These are phyloP conservation scores for Deroptyus accipitrinus DNA, from an alignment of 2,113 vertebrate species.

Conservation along the genomic window DNA sequence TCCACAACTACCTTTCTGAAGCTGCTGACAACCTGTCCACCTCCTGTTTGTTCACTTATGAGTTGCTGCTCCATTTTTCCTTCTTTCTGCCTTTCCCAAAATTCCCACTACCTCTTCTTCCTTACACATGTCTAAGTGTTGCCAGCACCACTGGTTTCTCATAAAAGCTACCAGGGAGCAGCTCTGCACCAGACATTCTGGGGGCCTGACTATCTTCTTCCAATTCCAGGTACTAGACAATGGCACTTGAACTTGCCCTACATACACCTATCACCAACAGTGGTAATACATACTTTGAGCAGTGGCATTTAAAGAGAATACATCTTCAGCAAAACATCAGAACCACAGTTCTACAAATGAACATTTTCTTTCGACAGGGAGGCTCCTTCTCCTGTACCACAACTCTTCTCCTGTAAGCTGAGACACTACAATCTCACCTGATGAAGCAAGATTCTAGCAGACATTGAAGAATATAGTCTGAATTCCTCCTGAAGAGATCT, in stretches of 20 bases:
- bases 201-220: not conserved
- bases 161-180: not conserved
- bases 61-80: not conserved
- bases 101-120: not conserved
- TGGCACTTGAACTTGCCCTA: not conserved
- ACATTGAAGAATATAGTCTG: not conserved
- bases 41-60: not conserved
- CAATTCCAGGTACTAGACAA: not conserved
- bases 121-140: not conserved
- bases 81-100: not conserved
- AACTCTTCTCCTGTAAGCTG: not conserved
- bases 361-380: not conserved
- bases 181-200: not conserved
- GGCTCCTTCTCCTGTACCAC: not conserved
- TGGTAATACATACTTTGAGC: not conserved
- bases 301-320: not conserved
- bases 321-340: not conserved
- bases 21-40: not conserved
- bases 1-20: not conserved
- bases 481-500: not conserved
- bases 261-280: not conserved
- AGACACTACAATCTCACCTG: not conserved
- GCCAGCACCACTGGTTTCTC: not conserved
- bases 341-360: not conserved
- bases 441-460: not conserved